Conservation (phyloP, 2,888 invertebrate species). For the Chamaedrilus cognettii region DNA sequence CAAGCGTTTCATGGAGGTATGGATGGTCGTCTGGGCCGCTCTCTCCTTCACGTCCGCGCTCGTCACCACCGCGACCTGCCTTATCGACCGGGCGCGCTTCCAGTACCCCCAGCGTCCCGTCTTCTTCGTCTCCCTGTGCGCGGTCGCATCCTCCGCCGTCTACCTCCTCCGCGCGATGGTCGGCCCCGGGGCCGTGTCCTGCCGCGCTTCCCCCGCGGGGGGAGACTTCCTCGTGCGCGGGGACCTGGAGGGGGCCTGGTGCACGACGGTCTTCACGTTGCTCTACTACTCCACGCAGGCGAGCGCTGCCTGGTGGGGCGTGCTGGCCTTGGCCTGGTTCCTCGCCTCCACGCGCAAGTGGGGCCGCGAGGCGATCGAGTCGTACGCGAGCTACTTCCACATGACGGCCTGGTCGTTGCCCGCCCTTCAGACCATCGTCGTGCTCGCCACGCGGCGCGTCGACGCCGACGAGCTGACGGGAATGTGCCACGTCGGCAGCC, state of each 20-base stretch:
- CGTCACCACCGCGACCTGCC: slow-evolving; percentile 57
- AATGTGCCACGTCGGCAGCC: slow-evolving; percentile 83
- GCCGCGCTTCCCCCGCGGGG: slow-evolving; percentile 64
- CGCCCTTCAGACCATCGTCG: slow-evolving; percentile 66
- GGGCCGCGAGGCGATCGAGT: slow-evolving; percentile 66
- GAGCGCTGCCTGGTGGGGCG: slow-evolving; percentile 88
- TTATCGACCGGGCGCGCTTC: slow-evolving; percentile 59
- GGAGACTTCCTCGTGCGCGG: slow-evolving; percentile 69
- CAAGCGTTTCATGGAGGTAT: slow-evolving; percentile 72
- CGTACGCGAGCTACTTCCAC: slow-evolving; percentile 71
- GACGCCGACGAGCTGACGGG: slow-evolving; percentile 74
- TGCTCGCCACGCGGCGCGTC: slow-evolving; percentile 59
- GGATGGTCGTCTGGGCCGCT: slow-evolving; percentile 78
- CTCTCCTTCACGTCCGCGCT: slow-evolving; percentile 67
- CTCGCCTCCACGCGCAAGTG: slow-evolving; percentile 65
- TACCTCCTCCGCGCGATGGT: slow-evolving; percentile 59
- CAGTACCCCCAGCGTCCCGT: slow-evolving; percentile 61
- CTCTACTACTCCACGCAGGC: slow-evolving; percentile 93
- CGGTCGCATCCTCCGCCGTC: slow-evolving; percentile 56
- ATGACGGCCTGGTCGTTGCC: slow-evolving; percentile 88
- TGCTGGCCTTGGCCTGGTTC: slow-evolving; percentile 85
- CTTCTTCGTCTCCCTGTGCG: slow-evolving; percentile 60
- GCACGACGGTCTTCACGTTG: slow-evolving; percentile 84
- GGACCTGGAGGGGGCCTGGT: slow-evolving; percentile 83
- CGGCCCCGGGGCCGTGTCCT: slow-evolving; percentile 56